Evolutionary conservation across 2,797 vertebrate species (phyloP), one percentile per base, ranked within the genome.

Genomic region (Morus bassanus): DNA sequence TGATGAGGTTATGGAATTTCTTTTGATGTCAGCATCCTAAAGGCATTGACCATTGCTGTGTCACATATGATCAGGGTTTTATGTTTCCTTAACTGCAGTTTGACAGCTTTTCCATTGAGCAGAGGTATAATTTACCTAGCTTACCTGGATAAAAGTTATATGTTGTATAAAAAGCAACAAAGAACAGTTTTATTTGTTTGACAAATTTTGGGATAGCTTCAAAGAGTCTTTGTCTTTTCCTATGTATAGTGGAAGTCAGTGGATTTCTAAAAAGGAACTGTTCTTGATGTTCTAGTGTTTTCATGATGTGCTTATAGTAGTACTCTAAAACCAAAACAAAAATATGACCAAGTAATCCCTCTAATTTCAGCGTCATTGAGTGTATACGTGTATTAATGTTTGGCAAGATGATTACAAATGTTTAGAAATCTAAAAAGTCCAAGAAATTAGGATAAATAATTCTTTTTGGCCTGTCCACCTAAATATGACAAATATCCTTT

Each of bases 341-440:
- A 51, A 18, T 5, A 2, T 10, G 33, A 27, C 25, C 30, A 15
- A 53, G 14, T 53, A 51, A 82, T 43, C 30, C 37, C 43, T 48
- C 23, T n/a, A 2, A 45, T 70, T 60, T 63, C 48, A n/a, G 30
- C 8, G 1, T 64, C 1, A 0, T 85, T 53, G n/a, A 31, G n/a
- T 41, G 4, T 11, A 3, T 11, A 2, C 0, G 0, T 64, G 1
- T 24, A 13, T 51, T 27, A 41, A 39, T 72, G 3, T 63, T 73
- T 39, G n/a, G 27, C 59, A 35, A 65, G 43, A 13, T 39, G 24
- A 43, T 56, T 70, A 21, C 6, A 14, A 9, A 45, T 28, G 18
- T 41, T 85, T 8, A 28, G 27, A 45, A 30, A 31, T 67, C 3
- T 31, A 0, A 28, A 11, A 57, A 53, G 27, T 28, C 31, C 4